A percentile compares a stretch with the other conserved stretches of the same genome.
Evolutionary conservation across 2,113 vertebrate genomes (phyloP).

Genomic region (Neolamprologus longior): DNA sequence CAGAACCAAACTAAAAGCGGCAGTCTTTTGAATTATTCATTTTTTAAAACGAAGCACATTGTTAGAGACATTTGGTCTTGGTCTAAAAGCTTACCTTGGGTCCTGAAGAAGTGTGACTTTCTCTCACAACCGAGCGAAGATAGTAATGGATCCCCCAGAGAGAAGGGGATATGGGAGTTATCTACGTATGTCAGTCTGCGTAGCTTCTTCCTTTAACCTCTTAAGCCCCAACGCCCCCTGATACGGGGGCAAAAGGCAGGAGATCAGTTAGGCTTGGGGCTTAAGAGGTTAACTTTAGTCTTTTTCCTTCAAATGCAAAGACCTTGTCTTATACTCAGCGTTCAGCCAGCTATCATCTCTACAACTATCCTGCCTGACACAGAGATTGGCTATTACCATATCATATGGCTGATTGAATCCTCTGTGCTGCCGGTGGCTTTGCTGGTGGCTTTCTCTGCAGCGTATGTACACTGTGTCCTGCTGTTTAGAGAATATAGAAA

Average conservation of each 20-base stretch:
- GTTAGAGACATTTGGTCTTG: conserved; percentile 45
- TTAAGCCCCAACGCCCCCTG: no score
- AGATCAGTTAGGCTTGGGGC: no score
- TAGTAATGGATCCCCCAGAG: conserved; percentile 52
- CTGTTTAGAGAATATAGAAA: not conserved
- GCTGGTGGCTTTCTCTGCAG: not conserved
- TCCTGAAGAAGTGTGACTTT: conserved; percentile 23
- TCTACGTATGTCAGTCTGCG: conserved; percentile 10
- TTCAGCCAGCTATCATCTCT: conserved; percentile 12
- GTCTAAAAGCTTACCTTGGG: conserved; percentile 59
- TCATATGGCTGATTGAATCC: conserved; percentile 20
- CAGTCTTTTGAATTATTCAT: conserved; percentile 64
- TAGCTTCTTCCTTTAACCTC: conserved; percentile 2
- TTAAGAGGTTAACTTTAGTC: no score
- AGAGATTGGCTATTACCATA: conserved; percentile 23
- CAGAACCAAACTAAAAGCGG: conserved; percentile 48
- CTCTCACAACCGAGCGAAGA: conserved; percentile 5
- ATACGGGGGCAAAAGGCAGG: no score
- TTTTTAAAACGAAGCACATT: conserved; percentile 48
- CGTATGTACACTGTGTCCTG: not conserved
- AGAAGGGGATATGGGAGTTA: conserved; percentile 15
- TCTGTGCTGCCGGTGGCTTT: not conserved
- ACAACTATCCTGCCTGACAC: conserved; percentile 5
- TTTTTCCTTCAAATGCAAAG: not conserved
- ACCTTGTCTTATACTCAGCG: not conserved